phyloP scores from a whole-genome alignment of 2,797 vertebrate species.

The Ceryle rudis region DNA sequence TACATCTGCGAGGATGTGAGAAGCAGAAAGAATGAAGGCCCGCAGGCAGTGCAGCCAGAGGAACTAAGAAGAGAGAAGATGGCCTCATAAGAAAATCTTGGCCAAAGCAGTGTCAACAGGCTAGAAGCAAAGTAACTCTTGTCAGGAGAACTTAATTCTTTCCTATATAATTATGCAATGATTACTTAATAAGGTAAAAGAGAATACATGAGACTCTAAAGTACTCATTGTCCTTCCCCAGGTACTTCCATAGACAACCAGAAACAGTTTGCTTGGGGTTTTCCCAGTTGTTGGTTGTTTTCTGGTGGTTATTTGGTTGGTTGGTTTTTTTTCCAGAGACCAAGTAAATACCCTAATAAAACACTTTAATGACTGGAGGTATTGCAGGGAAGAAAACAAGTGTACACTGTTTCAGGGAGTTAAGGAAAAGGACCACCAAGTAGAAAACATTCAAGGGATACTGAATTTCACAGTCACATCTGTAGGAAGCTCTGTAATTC shows the following conservation, averaged over 20 bases:
- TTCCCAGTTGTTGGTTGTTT: neutral
- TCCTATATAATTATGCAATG: neutral
- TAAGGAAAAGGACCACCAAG: neutral
- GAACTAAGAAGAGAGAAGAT: neutral
- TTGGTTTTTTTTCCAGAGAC: neutral
- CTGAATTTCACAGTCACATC: neutral
- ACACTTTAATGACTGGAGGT: neutral
- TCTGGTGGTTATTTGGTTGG: neutral
- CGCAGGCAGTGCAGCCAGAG: neutral
- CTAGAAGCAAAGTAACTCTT: neutral
- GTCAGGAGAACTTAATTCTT: neutral
- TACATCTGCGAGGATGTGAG: rapidly evolving
- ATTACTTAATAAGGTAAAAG: neutral
- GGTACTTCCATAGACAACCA: neutral
- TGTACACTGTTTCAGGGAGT: neutral
- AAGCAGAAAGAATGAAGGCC: neutral
- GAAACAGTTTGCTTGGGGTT: neutral
- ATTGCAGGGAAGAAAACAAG: neutral
- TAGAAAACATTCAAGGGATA: neutral
- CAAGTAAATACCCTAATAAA: neutral
- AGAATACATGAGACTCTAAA: neutral
- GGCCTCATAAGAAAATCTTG: neutral
- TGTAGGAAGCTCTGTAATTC: neutral
- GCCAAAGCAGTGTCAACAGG: neutral
- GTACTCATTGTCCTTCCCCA: neutral